Percentiles rank a stretch among this genome's conserved stretches.
phyloP scores from a whole-genome alignment of 2,888 invertebrate species.

The Clivina fossor region DNA sequence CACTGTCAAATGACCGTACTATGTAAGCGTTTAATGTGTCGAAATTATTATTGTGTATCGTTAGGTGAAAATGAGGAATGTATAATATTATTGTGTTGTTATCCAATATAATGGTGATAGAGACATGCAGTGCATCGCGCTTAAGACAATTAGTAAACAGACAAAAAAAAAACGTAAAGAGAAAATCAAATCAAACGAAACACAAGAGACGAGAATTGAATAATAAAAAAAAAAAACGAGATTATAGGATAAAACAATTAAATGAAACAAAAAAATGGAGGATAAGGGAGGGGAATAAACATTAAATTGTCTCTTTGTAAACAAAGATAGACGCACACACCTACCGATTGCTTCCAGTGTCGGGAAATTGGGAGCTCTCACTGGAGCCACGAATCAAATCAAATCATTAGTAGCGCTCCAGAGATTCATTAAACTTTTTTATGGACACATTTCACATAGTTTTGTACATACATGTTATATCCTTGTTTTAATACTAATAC shows the following conservation, averaged over 20 bases:
- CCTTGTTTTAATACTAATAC: too few species aligned
- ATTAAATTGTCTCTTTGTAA: slow-evolving; percentile 34
- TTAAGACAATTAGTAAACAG: slow-evolving; percentile 13
- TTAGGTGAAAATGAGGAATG: too few species aligned
- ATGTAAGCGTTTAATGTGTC: too few species aligned
- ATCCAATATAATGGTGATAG: too few species aligned
- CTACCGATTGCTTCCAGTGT: slow-evolving; percentile 64
- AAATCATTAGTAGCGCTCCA: slow-evolving; percentile 44
- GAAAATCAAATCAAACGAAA: slow-evolving; percentile 28
- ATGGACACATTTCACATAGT: slow-evolving; percentile 10
- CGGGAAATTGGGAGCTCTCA: slow-evolving; percentile 65
- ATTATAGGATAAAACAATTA: not conserved
- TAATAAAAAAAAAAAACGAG: not conserved
- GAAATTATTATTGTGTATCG: too few species aligned
- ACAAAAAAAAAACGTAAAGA: slow-evolving; percentile 19
- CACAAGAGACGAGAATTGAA: slow-evolving; percentile 21
- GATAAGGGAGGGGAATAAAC: slow-evolving; percentile 10
- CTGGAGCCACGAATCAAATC: slow-evolving; percentile 51
- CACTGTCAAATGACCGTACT: too few species aligned
- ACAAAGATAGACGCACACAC: slow-evolving; percentile 50
- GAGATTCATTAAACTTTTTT: slow-evolving; percentile 8
- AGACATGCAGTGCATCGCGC: slow-evolving; percentile 30
- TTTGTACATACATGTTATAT: too few species aligned
- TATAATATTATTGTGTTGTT: too few species aligned
- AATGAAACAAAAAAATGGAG: slow-evolving; percentile 19